A percentile compares a stretch with the other conserved stretches of the same genome.
phyloP scores from a whole-genome alignment of 2,797 vertebrate species.

The Poeciliopsis presidionis region DNA sequence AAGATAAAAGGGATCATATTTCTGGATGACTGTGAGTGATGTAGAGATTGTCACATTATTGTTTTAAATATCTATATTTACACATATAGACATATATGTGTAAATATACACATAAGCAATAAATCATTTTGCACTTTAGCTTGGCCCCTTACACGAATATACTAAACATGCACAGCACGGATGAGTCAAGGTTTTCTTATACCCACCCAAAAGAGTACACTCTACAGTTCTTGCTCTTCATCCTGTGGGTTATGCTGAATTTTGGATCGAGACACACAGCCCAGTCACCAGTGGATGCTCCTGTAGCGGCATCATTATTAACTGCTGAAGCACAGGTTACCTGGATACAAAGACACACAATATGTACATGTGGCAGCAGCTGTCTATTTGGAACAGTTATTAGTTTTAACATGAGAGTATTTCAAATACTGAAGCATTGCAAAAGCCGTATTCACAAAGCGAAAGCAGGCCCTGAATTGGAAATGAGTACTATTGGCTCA shows the following conservation, averaged over 20 bases:
- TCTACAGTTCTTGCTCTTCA: conserved; percentile 87
- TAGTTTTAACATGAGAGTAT: not conserved
- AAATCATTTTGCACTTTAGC: not conserved
- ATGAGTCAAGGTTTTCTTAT: not conserved
- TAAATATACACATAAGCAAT: not conserved
- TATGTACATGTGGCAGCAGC: not conserved
- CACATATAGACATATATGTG: too few relatives aligned
- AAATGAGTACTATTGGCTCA: conserved; percentile 1
- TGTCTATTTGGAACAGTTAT: not conserved
- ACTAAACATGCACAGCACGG: not conserved
- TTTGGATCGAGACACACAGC: conserved; percentile 87
- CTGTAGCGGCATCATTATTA: conserved; percentile 39
- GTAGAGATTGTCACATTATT: not conserved
- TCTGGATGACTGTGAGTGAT: not conserved
- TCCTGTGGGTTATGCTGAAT: conserved; percentile 86
- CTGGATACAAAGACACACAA: conserved; percentile 66
- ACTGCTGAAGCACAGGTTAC: conserved; percentile 80
- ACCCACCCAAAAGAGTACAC: conserved; percentile 94
- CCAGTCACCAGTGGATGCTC: conserved; percentile 82
- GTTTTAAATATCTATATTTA: not conserved
- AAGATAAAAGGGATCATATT: not conserved
- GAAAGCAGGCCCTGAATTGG: not conserved
- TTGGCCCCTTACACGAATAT: not conserved
- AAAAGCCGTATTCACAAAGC: not conserved
- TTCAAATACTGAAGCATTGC: not conserved